A percentile compares a stretch with the other conserved stretches of the same genome.
These are phyloP conservation scores for Dromius quadrimaculatus DNA, from an alignment of 2,888 invertebrate species.

Conservation along the genomic window DNA sequence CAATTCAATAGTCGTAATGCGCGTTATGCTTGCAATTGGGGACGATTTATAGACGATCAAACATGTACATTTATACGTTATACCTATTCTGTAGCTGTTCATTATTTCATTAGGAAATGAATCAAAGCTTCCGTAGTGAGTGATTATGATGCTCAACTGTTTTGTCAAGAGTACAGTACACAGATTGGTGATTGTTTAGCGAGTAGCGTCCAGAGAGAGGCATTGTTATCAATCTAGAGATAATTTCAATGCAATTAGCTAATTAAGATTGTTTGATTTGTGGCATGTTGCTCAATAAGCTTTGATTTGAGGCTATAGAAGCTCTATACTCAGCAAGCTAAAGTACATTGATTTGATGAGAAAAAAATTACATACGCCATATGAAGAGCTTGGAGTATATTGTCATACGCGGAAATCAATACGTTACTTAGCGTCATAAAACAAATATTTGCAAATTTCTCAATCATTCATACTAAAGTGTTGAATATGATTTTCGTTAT, in stretches of 20 bases:
- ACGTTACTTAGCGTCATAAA: too few relatives aligned
- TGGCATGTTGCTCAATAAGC: constrained; percentile 29
- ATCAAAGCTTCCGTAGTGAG: constrained; percentile 36
- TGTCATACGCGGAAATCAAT: too few relatives aligned
- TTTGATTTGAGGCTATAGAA: too few relatives aligned
- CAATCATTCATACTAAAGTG: too few relatives aligned
- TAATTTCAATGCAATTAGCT: constrained; percentile 20
- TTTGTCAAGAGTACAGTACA: constrained; percentile 12
- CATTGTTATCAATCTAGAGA: constrained; percentile 26
- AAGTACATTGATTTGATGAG: too few relatives aligned
- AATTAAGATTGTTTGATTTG: constrained; percentile 33
- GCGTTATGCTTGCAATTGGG: constrained; percentile 31
- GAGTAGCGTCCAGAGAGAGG: constrained; percentile 9
- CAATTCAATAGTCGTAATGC: constrained; percentile 42
- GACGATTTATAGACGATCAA: constrained; percentile 39
- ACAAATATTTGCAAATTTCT: too few relatives aligned
- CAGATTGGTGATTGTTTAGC: constrained; percentile 9
- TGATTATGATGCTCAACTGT: constrained; percentile 46
- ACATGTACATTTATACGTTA: constrained; percentile 38
- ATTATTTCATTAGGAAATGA: constrained; percentile 46
- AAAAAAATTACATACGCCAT: too few relatives aligned
- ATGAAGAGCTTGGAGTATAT: too few relatives aligned
- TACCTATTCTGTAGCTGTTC: constrained; percentile 33
- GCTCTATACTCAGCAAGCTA: too few relatives aligned
- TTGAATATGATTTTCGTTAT: too few relatives aligned